Percentiles rank a stretch among this genome's conserved stretches.
Evolutionary conservation across 2,113 vertebrate species (phyloP).

Genomic region (Epinephelus fuscoguttatus): DNA sequence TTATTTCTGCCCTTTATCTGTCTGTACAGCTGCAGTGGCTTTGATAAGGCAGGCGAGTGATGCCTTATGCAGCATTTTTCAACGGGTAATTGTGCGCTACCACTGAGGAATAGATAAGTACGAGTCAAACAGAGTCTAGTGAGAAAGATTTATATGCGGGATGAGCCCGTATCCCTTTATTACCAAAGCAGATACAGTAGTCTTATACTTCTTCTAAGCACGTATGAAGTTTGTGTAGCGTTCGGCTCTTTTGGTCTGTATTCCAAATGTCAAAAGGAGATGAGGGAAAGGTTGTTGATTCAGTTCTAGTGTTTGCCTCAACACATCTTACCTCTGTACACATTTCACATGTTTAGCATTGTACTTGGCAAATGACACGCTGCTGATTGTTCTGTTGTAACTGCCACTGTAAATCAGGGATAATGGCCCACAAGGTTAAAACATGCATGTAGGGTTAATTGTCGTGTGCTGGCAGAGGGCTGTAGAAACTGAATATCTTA

Average conservation of each 20-base stretch:
- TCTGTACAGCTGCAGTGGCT: slow-evolving; percentile 68
- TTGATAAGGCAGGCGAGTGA: slow-evolving; percentile 68
- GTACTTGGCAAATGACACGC: not conserved
- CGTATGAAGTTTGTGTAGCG: slow-evolving; percentile 22
- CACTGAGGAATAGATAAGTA: slow-evolving; percentile 70
- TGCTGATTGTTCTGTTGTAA: not conserved
- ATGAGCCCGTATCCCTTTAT: slow-evolving; percentile 62
- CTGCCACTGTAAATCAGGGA: slow-evolving; percentile 1
- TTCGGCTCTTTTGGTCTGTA: not conserved
- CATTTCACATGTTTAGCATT: not conserved
- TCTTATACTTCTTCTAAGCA: slow-evolving; percentile 45
- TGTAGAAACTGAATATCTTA: not conserved
- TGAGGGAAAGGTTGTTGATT: not conserved
- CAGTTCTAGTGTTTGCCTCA: slow-evolving; percentile 4
- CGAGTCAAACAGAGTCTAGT: slow-evolving; percentile 54
- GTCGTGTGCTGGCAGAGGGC: slow-evolving; percentile 7
- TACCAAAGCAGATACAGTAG: slow-evolving; percentile 34
- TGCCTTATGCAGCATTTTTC: slow-evolving; percentile 68
- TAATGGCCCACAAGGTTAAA: not conserved
- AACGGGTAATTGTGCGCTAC: slow-evolving; percentile 66
- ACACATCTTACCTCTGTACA: no score
- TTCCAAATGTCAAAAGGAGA: not conserved
- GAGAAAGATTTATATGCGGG: slow-evolving; percentile 54
- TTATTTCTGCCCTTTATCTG: slow-evolving; percentile 67
- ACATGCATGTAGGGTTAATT: not conserved